Percentiles rank a stretch among this genome's conserved stretches.
These are phyloP conservation scores for Nasonia longicornis DNA, from an alignment of 1,140 invertebrate genomes.

Conservation along the genomic window DNA sequence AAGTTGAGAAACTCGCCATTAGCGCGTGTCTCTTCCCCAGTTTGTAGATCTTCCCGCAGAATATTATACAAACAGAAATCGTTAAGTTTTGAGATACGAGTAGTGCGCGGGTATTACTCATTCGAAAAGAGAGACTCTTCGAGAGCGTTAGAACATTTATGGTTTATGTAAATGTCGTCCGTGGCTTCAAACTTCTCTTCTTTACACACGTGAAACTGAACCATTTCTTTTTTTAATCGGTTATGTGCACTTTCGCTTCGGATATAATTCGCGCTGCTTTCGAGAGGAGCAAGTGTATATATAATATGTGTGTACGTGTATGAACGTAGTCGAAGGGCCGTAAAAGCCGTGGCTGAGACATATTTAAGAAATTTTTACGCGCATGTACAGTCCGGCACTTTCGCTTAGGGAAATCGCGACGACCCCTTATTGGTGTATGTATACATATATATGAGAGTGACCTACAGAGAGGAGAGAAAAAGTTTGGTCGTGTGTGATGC, in stretches of 20 bases:
- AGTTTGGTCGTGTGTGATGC: no score
- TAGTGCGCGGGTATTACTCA: neutral
- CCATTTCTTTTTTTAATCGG: neutral
- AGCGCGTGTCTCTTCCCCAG: neutral
- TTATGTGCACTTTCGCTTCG: neutral
- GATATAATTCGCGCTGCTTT: neutral
- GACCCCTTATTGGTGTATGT: constrained; percentile 6
- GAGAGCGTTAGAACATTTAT: neutral
- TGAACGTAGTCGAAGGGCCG: neutral
- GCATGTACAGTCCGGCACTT: neutral
- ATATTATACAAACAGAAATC: neutral
- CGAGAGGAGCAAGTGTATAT: neutral
- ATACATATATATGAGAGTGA: neutral
- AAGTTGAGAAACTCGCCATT: neutral
- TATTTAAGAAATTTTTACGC: neutral
- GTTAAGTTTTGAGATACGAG: neutral
- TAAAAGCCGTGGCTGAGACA: constrained; percentile 1
- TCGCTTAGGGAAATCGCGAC: constrained; percentile 29
- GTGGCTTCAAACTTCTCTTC: neutral
- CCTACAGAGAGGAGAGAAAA: neutral
- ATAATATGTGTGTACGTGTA: neutral
- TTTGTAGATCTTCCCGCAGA: neutral
- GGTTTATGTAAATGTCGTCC: neutral
- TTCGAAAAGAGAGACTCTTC: neutral
- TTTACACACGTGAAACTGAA: neutral